These are phyloP conservation scores for Agrotis exclamationis DNA, from an alignment of 2,888 invertebrate genomes.

Conservation along the genomic window DNA sequence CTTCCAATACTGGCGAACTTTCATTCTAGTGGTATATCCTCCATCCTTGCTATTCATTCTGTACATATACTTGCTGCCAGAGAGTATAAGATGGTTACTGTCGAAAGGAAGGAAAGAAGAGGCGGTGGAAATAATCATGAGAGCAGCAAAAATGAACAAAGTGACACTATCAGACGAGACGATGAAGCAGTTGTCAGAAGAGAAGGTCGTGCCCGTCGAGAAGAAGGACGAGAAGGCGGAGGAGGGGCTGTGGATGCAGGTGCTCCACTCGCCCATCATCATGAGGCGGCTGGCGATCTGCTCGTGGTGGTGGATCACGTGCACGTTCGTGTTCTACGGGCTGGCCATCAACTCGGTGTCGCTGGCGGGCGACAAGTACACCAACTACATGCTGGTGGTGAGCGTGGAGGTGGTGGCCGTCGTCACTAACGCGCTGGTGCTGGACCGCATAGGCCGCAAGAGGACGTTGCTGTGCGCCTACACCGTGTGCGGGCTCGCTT, in stretches of 20 bases:
- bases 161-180: constrained; percentile 86
- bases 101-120: constrained; percentile 93
- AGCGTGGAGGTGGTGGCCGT: constrained; percentile 94
- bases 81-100: constrained; percentile 95
- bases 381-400: constrained; percentile 94
- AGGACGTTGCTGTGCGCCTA: constrained; percentile 92
- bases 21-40: constrained; percentile 93
- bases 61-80: constrained; percentile 94
- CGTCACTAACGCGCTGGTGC: constrained; percentile 91
- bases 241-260: constrained; percentile 82
- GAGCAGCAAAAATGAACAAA: constrained; percentile 92
- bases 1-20: constrained; percentile 93
- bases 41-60: constrained; percentile 93
- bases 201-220: constrained; percentile 74
- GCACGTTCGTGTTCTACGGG: constrained; percentile 95
- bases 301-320: constrained; percentile 94
- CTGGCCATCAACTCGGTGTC: constrained; percentile 95
- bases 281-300: constrained; percentile 85
- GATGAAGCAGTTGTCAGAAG: constrained; percentile 85
- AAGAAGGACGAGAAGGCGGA: constrained; percentile 69
- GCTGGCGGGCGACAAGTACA: constrained; percentile 94
- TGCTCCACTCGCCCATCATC: constrained; percentile 83
- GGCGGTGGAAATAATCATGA: constrained; percentile 92
- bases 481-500: constrained; percentile 89
- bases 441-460: constrained; percentile 92